These are phyloP conservation scores for Calameuta filiformis DNA, from an alignment of 2,888 invertebrate genomes.

Conservation along the genomic window DNA sequence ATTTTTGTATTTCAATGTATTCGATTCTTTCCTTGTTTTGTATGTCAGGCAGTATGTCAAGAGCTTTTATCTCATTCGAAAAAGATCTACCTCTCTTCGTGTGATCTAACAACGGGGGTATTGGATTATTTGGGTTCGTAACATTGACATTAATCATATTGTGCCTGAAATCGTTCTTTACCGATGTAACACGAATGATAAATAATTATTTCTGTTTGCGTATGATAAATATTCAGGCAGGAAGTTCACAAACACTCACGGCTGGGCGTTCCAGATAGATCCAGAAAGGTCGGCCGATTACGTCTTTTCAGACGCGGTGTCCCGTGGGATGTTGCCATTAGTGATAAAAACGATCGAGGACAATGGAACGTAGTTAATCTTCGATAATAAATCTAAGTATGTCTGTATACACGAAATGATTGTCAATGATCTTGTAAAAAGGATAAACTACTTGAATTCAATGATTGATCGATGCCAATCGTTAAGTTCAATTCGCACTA, in stretches of 20 bases:
- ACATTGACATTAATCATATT: no score
- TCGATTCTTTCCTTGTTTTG: no score
- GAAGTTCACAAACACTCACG: constrained; percentile 25
- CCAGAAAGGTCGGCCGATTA: constrained; percentile 56
- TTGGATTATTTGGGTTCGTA: no score
- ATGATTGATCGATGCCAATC: not conserved
- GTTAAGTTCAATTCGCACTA: not conserved
- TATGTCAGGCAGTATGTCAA: no score
- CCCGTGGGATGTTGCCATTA: constrained; percentile 43
- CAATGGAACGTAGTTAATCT: not conserved
- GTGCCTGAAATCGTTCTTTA: no score
- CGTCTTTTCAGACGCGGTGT: constrained; percentile 51
- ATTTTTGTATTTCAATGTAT: no score
- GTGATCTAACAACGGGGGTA: no score
- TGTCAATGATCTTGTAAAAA: not conserved
- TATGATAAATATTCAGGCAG: constrained; percentile 37
- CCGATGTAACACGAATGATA: no score
- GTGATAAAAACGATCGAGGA: not conserved
- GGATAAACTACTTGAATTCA: not conserved
- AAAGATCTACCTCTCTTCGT: no score
- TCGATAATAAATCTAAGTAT: not conserved
- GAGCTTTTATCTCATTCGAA: no score
- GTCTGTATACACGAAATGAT: not conserved
- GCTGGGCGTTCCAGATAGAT: constrained; percentile 47
- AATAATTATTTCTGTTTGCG: not conserved